phyloP scores from a whole-genome alignment of 2,888 invertebrate genomes.

The Rosalia funebris region DNA sequence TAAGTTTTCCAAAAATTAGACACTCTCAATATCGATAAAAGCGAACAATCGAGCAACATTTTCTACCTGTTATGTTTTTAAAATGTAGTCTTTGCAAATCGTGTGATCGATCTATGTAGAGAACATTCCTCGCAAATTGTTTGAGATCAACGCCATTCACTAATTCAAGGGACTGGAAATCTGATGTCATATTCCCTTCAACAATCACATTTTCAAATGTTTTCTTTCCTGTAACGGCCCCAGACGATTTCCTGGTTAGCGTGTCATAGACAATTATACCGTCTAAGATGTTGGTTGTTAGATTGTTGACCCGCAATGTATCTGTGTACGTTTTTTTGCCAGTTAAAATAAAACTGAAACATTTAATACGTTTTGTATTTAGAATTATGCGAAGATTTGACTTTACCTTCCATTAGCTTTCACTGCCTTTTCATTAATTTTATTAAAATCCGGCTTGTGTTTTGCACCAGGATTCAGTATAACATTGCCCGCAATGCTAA shows the following conservation, averaged over 20 bases:
- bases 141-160: constrained; percentile 48
- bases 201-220: constrained; percentile 46
- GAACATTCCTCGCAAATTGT: constrained; percentile 40
- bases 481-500: constrained; percentile 54
- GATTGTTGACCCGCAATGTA: constrained; percentile 36
- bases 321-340: constrained; percentile 8
- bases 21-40: too few relatives aligned
- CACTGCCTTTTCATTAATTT: constrained; percentile 51
- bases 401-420: constrained; percentile 53
- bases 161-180: constrained; percentile 30
- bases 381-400: too few relatives aligned
- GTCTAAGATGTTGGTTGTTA: constrained; percentile 40
- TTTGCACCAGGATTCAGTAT: constrained; percentile 42
- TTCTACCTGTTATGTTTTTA: constrained; percentile 47
- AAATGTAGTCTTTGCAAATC: constrained; percentile 45
- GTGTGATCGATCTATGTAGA: constrained; percentile 46
- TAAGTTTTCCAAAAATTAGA: too few relatives aligned
- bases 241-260: constrained; percentile 31
- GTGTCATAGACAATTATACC: constrained; percentile 34
- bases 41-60: too few relatives aligned
- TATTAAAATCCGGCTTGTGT: constrained; percentile 54
- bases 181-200: constrained; percentile 42
- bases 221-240: constrained; percentile 40
- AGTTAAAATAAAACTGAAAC: constrained; percentile 15
- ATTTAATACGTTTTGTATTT: constrained; percentile 22